Conservation (phyloP, 1,140 invertebrate genomes). For the Lordiphosa stackelbergi region DNA sequence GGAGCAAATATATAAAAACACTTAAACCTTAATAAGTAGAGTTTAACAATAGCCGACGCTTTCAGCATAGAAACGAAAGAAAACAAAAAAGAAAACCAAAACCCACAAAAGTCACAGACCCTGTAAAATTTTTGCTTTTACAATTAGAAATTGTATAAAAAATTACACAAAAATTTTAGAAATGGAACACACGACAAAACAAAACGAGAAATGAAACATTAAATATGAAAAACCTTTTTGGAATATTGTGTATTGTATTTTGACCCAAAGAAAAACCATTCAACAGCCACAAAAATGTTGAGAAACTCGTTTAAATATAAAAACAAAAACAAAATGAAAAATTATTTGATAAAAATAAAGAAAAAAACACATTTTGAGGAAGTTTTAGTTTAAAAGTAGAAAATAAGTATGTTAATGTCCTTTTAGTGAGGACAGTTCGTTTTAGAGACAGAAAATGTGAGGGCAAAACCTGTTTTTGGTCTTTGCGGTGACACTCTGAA, state of each 20-base stretch:
- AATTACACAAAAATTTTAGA: conserved; percentile 36
- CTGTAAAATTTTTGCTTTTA: conserved; percentile 67
- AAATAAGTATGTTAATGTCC: not conserved
- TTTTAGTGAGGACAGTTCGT: too few species aligned
- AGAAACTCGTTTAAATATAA: conserved; percentile 63
- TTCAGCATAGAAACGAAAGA: conserved; percentile 16
- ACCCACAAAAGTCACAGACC: conserved; percentile 28
- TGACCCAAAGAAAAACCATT: conserved; percentile 66
- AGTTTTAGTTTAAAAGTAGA: not conserved
- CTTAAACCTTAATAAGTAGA: conserved; percentile 54
- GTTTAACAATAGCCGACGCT: conserved; percentile 23
- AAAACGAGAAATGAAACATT: conserved; percentile 8
- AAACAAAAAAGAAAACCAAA: conserved; percentile 10
- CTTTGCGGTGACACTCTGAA: too few species aligned
- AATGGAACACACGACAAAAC: conserved; percentile 16
- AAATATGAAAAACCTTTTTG: conserved; percentile 44
- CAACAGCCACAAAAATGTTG: conserved; percentile 51
- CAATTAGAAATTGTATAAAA: conserved; percentile 69
- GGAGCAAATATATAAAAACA: conserved; percentile 53
- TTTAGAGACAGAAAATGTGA: too few species aligned
- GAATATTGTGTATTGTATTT: conserved; percentile 70
- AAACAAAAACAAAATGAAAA: conserved; percentile 43
- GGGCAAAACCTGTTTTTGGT: too few species aligned
- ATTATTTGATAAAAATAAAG: conserved; percentile 70
- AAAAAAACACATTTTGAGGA: conserved; percentile 15